Percentiles rank a stretch among this genome's conserved stretches.
Conservation (phyloP, 1,140 invertebrate species). For the Conopomorpha cramerella region DNA sequence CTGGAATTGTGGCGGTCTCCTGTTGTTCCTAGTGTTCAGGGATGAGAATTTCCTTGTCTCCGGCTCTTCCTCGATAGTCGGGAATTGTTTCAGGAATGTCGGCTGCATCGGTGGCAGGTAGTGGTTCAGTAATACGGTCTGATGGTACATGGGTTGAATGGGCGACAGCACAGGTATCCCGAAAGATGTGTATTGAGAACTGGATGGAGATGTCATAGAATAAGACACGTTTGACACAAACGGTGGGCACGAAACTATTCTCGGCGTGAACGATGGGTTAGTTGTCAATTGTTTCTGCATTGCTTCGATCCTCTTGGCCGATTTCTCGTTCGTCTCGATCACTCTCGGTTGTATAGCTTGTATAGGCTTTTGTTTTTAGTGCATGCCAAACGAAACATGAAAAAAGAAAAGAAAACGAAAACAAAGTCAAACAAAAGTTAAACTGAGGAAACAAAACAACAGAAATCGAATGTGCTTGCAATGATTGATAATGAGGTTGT, state of each 20-base stretch:
- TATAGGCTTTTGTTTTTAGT: conserved; percentile 42
- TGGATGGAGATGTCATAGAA: conserved; percentile 15
- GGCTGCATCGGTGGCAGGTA: conserved; percentile 42
- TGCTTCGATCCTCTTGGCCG: conserved; percentile 35
- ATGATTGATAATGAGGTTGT: too few species aligned
- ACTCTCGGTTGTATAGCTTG: conserved; percentile 57
- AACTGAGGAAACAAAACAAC: conserved; percentile 19
- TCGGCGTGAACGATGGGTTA: conserved; percentile 50
- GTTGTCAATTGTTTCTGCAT: conserved; percentile 53
- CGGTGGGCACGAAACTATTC: conserved; percentile 45
- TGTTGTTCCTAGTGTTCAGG: conserved; percentile 33
- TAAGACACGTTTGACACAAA: conserved; percentile 32
- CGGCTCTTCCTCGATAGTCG: conserved; percentile 42
- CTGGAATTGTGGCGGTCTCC: conserved; percentile 36
- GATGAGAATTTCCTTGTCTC: conserved; percentile 40
- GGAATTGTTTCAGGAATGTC: conserved; percentile 40
- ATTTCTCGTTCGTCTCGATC: conserved; percentile 38
- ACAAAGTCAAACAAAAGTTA: conserved; percentile 16
- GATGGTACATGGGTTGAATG: conserved; percentile 46
- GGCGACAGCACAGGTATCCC: conserved; percentile 38
- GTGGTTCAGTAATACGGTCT: conserved; percentile 41
- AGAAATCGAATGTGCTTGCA: too few species aligned
- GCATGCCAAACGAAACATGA: conserved; percentile 39
- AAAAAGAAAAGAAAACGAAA: conserved; percentile 30
- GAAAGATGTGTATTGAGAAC: conserved; percentile 24